These are phyloP conservation scores for Kobus ellipsiprymnus DNA, from an alignment of 2,113 vertebrate species.

Conservation along the genomic window DNA sequence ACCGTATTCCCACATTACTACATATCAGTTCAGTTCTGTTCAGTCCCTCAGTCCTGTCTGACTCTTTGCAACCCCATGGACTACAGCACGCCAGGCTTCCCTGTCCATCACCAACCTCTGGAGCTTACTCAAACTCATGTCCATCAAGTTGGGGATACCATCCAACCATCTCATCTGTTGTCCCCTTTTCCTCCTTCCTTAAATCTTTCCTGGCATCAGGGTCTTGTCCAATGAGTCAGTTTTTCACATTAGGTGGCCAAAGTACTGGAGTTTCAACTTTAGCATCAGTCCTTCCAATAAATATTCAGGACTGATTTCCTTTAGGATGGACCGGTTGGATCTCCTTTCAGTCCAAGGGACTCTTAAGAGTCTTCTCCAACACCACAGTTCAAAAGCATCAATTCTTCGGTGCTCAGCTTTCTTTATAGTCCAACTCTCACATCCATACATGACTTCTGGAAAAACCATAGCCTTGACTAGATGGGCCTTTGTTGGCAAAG, in stretches of 20 bases:
- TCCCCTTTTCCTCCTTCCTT: rapidly evolving
- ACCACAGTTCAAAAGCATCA: not conserved
- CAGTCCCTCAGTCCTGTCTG: not conserved
- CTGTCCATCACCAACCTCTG: not conserved
- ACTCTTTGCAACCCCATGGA: not conserved
- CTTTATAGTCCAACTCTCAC: not conserved
- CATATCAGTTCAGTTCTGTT: not conserved
- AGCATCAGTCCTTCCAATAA: not conserved
- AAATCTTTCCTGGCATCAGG: not conserved
- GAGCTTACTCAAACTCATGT: not conserved
- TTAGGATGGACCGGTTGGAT: not conserved
- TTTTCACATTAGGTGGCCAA: not conserved
- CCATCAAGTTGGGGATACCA: not conserved
- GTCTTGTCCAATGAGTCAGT: not conserved
- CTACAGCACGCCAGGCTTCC: not conserved
- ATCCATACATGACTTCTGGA: not conserved
- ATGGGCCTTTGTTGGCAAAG: not conserved
- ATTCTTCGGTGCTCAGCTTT: not conserved
- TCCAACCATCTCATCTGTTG: not conserved
- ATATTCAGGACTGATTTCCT: not conserved
- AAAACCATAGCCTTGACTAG: not conserved
- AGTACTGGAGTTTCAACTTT: not conserved
- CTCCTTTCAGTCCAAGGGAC: not conserved
- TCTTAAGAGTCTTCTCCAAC: not conserved
- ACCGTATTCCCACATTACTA: not conserved